Evolutionary conservation across 2,113 vertebrate species (phyloP).

Genomic region (Catharus fuscescens): DNA sequence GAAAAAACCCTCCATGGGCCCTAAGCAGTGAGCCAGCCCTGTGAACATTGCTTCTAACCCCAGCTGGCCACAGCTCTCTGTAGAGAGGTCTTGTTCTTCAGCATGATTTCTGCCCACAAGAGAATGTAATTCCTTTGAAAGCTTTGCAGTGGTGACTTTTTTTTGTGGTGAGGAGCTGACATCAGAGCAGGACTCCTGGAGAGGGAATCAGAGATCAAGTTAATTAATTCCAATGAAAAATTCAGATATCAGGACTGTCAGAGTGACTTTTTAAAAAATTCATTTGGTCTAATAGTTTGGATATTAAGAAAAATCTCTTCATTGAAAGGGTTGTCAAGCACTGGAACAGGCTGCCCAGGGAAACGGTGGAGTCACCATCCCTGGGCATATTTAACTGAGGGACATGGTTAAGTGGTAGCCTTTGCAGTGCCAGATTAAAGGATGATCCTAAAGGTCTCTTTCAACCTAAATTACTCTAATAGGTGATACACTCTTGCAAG

Average conservation of each 20-base stretch:
- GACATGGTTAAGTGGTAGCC: background rate
- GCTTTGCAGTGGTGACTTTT: rapidly evolving
- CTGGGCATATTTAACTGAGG: background rate
- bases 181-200: background rate
- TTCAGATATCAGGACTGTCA: background rate
- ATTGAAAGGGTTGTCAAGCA: background rate
- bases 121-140: background rate
- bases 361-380: background rate
- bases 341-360: background rate
- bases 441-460: background rate
- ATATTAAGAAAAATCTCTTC: background rate
- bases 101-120: background rate
- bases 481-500: background rate
- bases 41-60: background rate
- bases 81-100: background rate
- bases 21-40: background rate
- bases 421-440: background rate
- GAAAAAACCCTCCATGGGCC: background rate
- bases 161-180: background rate
- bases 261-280: background rate
- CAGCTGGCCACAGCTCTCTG: background rate
- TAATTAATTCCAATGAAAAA: background rate
- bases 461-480: too few species aligned
- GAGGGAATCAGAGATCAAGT: background rate
- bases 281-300: background rate